Evolutionary conservation across 2,797 vertebrate genomes (phyloP).

Genomic region (Muscicapa striata): DNA sequence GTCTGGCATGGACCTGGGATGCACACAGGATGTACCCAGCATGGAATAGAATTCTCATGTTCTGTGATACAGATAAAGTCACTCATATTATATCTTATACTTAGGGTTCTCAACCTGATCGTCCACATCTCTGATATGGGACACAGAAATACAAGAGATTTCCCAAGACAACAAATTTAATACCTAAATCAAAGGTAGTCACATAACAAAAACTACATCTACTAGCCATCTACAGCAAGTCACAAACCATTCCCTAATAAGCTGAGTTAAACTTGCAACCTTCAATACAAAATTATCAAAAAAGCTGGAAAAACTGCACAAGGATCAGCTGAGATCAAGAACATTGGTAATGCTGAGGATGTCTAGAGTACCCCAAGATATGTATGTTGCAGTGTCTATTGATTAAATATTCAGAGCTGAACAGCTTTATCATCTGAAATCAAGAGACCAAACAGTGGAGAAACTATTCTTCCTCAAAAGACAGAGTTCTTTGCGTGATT

Average conservation of each 20-base stretch:
- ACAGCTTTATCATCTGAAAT: not conserved
- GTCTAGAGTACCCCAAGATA: not conserved
- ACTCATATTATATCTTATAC: not conserved
- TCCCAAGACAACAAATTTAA: not conserved
- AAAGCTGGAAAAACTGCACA: not conserved
- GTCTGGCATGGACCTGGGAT: not conserved
- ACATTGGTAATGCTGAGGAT: not conserved
- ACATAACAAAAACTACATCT: not conserved
- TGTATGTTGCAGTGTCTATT: not conserved
- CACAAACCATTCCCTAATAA: not conserved
- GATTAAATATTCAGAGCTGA: not conserved
- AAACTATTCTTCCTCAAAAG: not conserved
- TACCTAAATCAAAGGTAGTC: not conserved
- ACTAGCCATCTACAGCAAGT: not conserved
- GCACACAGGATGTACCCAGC: not conserved
- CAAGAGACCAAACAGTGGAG: not conserved
- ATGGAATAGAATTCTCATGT: rapidly evolving
- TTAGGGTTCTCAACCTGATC: not conserved
- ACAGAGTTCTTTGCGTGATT: not conserved
- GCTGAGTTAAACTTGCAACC: not conserved
- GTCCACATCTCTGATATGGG: not conserved
- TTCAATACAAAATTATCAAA: not conserved
- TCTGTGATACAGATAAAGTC: not conserved
- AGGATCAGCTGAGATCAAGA: not conserved
- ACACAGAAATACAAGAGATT: not conserved